Evolutionary conservation across 1,140 invertebrate species (phyloP).

Genomic region (Adoxophyes honmai): DNA sequence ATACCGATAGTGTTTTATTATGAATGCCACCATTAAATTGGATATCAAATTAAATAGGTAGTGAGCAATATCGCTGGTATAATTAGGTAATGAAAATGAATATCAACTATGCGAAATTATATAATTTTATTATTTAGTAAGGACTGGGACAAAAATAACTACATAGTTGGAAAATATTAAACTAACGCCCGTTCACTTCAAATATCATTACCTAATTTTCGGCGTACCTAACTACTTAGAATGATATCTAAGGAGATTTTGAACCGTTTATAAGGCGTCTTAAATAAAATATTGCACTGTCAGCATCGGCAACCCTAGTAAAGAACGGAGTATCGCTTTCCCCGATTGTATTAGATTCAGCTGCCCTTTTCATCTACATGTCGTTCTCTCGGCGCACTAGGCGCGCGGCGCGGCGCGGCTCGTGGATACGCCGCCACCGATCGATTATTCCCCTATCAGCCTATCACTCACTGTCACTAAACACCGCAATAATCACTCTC

Average conservation of each 20-base stretch:
- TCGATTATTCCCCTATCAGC: not conserved
- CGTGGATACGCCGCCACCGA: constrained; percentile 41
- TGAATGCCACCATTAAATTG: not conserved
- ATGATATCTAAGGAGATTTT: no score
- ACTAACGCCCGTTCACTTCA: not conserved
- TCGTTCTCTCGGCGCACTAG: constrained; percentile 54
- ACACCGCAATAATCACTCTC: constrained; percentile 4
- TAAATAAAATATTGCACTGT: no score
- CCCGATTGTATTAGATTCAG: constrained; percentile 75
- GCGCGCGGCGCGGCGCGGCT: constrained; percentile 41
- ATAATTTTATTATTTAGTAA: constrained; percentile 13
- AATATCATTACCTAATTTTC: no score
- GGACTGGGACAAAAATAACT: not conserved
- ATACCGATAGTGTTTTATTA: constrained; percentile 3
- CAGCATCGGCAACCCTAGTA: constrained; percentile 45
- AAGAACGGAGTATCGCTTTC: constrained; percentile 63
- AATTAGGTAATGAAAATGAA: not conserved
- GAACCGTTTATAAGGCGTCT: no score
- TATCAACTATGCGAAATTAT: not conserved
- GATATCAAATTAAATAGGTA: constrained; percentile 5
- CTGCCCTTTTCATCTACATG: constrained; percentile 75
- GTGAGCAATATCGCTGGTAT: constrained; percentile 3
- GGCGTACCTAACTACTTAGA: no score
- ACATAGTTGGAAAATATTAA: not conserved
- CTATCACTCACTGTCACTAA: constrained; percentile 6